A percentile compares a stretch with the other conserved stretches of the same genome.
phyloP scores from a whole-genome alignment of 2,113 vertebrate species.

The Chinchilla lanigera region DNA sequence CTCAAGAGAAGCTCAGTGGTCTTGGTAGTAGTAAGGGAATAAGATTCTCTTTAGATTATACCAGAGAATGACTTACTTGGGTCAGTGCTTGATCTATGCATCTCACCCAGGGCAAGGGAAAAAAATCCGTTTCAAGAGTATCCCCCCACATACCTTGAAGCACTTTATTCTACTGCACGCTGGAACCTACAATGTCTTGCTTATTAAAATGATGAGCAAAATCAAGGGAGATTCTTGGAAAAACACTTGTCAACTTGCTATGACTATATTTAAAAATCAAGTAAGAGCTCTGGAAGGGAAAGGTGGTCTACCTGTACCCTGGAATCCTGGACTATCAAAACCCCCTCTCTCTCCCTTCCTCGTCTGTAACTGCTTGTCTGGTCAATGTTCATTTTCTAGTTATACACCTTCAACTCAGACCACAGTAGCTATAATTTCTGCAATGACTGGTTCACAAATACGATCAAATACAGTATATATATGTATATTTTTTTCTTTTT shows the following conservation, averaged over 20 bases:
- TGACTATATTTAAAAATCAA: slow-evolving; percentile 10
- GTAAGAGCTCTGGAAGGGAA: background rate
- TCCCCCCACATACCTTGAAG: background rate
- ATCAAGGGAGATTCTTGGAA: slow-evolving; percentile 30
- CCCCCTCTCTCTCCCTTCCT: background rate
- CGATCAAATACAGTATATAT: background rate
- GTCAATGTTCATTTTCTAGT: background rate
- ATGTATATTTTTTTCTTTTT: no score
- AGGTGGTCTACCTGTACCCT: background rate
- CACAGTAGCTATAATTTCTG: slow-evolving; percentile 2
- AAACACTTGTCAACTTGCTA: background rate
- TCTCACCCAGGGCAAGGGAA: background rate
- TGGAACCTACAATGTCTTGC: background rate
- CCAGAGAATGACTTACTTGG: background rate
- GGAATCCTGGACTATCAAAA: slow-evolving; percentile 1
- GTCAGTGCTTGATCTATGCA: background rate
- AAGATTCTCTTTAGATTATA: background rate
- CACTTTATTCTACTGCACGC: background rate
- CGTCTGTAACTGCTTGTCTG: background rate
- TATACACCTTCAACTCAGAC: slow-evolving; percentile 10
- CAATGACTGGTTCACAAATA: slow-evolving; percentile 25
- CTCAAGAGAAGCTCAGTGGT: background rate
- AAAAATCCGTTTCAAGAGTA: background rate
- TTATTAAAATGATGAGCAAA: slow-evolving; percentile 48
- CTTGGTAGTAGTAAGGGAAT: background rate